Evolutionary conservation across 2,888 invertebrate genomes (phyloP), one percentile per base, ranked within the genome.

Genomic region (Amphipyra berbera): DNA sequence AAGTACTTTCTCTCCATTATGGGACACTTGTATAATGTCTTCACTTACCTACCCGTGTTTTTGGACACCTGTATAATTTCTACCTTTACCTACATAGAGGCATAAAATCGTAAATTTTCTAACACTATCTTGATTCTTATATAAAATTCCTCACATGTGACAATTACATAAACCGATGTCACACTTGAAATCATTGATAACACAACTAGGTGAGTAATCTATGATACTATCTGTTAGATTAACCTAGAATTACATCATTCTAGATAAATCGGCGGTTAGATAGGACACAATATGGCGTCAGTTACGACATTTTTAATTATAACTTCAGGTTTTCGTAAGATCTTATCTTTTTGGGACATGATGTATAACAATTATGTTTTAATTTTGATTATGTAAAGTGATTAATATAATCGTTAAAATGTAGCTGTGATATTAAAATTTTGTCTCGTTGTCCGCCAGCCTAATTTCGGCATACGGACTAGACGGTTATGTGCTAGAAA

Each of bases 241-340:
- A 83, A 75, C 76, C 78, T 73, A 80, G 55, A 76, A 77, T 86
- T 83, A 84, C 85, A 83, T 86, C 83, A 86, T 59, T 49, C 14
- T 61, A 54, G 61, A 72, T 76, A 52, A 61, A 49, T 48, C 12
- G 6, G 15, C 10, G 10, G 38, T 46, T 56, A 58, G 54, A 52
- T 61, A 47, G 44, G 14, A 30, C 42, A 15, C 12, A 37, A 30
- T 35, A 45, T 45, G 52, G 48, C 13, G 52, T 21, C 30, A 2
- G 30, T 48, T 42, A 56, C 55, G 13, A 61, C 35, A 68, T 62
- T 45, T 30, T 6, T 48, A 37, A 12, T 8, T 71, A 13, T 38
- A 27, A 15, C 21, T 40, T 50, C 14, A 49, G 0, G 2, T 70
- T 70, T 56, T 71, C 41, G 15, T 65, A 65, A 21, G 21, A 21